Evolutionary conservation across 2,797 vertebrate species (phyloP).

Genomic region (Siniperca scherzeri): DNA sequence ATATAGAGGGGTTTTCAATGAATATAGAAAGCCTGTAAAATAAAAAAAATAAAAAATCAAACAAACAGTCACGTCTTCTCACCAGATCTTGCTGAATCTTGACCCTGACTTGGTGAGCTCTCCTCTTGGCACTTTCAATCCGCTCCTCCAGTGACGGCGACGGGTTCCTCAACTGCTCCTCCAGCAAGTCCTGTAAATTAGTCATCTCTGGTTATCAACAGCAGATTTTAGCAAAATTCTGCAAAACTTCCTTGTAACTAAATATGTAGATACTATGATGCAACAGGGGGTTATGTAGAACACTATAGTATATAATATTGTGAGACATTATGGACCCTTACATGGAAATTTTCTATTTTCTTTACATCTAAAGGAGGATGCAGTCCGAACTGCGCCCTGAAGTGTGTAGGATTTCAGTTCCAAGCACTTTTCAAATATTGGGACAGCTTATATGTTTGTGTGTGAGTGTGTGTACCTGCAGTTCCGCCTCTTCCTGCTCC

Average conservation of each 20-base stretch:
- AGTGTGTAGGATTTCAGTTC: too few relatives aligned
- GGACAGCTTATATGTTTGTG: neutral
- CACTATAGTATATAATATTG: neutral
- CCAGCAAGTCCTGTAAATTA: conserved; percentile 85
- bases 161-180: conserved; percentile 87
- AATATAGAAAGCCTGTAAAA: neutral
- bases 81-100: conserved; percentile 94
- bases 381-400: too few relatives aligned
- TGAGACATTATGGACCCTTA: neutral
- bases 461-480: conserved; percentile 85
- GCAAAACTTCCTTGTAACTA: neutral
- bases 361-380: neutral
- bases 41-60: neutral
- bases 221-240: neutral
- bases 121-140: conserved; percentile 91
- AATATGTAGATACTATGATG: neutral
- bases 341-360: neutral
- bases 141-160: conserved; percentile 88
- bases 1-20: neutral
- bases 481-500: conserved; percentile 92
- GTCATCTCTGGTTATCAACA: neutral
- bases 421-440: too few relatives aligned
- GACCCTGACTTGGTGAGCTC: conserved; percentile 90
- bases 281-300: neutral
- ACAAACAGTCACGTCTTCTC: conserved; percentile 27